Evolutionary conservation across 1,140 invertebrate genomes (phyloP).

Genomic region (Cydia pomonella): DNA sequence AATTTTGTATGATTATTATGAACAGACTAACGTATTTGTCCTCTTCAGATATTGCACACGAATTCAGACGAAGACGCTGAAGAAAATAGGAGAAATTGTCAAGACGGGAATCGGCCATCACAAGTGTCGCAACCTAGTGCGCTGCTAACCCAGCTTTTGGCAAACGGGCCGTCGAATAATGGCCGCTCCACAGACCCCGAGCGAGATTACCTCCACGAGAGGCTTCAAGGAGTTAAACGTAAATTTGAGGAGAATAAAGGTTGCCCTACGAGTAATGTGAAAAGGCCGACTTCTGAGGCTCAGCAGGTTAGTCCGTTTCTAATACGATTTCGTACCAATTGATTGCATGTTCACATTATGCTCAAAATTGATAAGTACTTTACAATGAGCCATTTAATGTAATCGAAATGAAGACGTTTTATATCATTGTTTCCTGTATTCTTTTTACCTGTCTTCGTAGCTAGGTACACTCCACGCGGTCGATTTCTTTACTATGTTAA

Average conservation of each 20-base stretch:
- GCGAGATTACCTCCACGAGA: conserved; percentile 80
- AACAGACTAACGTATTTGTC: conserved; percentile 1
- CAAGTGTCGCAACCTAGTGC: conserved; percentile 84
- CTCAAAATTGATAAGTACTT: too few species aligned
- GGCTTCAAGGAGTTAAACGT: conserved; percentile 80
- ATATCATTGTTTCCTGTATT: too few species aligned
- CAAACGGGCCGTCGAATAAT: conserved; percentile 73
- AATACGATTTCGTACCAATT: too few species aligned
- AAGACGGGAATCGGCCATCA: conserved; percentile 73
- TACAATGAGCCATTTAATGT: too few species aligned
- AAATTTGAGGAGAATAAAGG: conserved; percentile 81
- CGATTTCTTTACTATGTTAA: too few species aligned
- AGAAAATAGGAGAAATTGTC: conserved; percentile 73
- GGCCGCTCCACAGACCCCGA: conserved; percentile 59
- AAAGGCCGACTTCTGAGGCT: conserved; percentile 83
- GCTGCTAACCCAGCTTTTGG: conserved; percentile 89
- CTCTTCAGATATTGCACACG: conserved; percentile 89
- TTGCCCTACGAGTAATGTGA: conserved; percentile 77
- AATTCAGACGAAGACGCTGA: conserved; percentile 90
- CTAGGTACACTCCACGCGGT: too few species aligned
- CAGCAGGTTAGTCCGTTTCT: conserved; percentile 81
- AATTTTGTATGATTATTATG: conserved; percentile 31
- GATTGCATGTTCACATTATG: too few species aligned
- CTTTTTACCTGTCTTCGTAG: too few species aligned
- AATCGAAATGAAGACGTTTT: too few species aligned